These are phyloP conservation scores for Caenorhabditis angaria DNA, from an alignment of 2,888 invertebrate genomes.

Conservation along the genomic window DNA sequence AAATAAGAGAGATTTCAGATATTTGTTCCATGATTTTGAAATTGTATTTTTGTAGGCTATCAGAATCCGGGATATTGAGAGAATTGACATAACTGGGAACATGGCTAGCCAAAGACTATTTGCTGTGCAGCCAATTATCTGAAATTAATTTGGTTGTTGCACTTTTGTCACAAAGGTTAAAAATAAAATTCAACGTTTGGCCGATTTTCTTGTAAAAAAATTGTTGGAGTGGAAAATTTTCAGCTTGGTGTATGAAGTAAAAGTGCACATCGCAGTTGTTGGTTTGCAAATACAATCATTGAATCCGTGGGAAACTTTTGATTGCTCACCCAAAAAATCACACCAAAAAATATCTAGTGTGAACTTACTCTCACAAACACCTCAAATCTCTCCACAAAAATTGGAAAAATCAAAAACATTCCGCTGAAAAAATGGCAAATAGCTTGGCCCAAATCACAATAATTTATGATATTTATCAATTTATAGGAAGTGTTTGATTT, in stretches of 20 bases:
- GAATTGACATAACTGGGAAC: constrained; percentile 33
- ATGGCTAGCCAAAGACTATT: constrained; percentile 39
- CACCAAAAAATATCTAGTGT: background rate
- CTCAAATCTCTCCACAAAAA: constrained; percentile 7
- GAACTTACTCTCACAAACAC: constrained; percentile 13
- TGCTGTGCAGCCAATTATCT: constrained; percentile 35
- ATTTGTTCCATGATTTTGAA: background rate
- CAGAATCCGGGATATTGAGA: constrained; percentile 22
- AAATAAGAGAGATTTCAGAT: constrained; percentile 9
- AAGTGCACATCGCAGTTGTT: too few relatives aligned
- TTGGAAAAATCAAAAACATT: constrained; percentile 25
- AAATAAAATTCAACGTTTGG: too few relatives aligned
- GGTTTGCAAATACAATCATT: too few relatives aligned
- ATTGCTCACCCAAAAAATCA: background rate
- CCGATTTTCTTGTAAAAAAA: too few relatives aligned
- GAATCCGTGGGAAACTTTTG: too few relatives aligned
- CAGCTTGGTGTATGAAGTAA: too few relatives aligned
- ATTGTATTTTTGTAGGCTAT: constrained; percentile 12
- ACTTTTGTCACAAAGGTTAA: too few relatives aligned
- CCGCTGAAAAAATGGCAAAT: constrained; percentile 28
- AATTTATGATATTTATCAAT: constrained; percentile 33
- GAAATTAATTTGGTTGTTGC: constrained; percentile 13
- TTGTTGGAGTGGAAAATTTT: too few relatives aligned
- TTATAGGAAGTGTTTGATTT: constrained; percentile 30
- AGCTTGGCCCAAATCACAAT: constrained; percentile 23